Evolutionary conservation across 2,113 vertebrate genomes (phyloP).

Genomic region (Python bivittatus): DNA sequence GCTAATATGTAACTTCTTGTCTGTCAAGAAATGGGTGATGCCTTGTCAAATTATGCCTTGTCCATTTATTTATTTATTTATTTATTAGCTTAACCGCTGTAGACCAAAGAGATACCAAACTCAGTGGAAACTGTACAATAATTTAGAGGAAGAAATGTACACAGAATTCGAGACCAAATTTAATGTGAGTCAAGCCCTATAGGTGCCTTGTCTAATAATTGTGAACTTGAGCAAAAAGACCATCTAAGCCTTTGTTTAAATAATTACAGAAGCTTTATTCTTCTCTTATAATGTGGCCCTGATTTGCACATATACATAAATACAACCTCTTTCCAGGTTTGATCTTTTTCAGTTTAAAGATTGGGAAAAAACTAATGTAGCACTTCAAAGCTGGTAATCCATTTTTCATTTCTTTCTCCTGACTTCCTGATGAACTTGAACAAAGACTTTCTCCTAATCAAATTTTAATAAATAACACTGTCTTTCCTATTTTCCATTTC

Average conservation of each 20-base stretch:
- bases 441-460: neutral
- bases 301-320: slow-evolving; percentile 25
- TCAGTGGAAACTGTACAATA: neutral
- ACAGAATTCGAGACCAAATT: neutral
- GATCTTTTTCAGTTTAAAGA: slow-evolving; percentile 1
- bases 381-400: neutral
- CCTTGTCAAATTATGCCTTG: neutral
- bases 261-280: neutral
- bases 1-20: neutral
- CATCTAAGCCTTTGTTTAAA: slow-evolving; percentile 22
- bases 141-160: neutral
- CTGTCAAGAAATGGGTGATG: neutral
- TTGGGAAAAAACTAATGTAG: slow-evolving; percentile 2
- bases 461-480: neutral
- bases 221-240: neutral
- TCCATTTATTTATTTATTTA: neutral
- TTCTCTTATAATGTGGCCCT: slow-evolving; percentile 4
- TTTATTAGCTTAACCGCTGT: neutral
- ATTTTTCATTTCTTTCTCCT: accelerated
- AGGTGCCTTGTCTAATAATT: neutral
- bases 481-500: neutral
- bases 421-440: neutral
- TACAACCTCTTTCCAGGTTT: slow-evolving; percentile 7
- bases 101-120: neutral
- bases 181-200: neutral